These are phyloP conservation scores for Drosophila sulfurigaster DNA, from an alignment of 1,140 invertebrate genomes.

Conservation along the genomic window DNA sequence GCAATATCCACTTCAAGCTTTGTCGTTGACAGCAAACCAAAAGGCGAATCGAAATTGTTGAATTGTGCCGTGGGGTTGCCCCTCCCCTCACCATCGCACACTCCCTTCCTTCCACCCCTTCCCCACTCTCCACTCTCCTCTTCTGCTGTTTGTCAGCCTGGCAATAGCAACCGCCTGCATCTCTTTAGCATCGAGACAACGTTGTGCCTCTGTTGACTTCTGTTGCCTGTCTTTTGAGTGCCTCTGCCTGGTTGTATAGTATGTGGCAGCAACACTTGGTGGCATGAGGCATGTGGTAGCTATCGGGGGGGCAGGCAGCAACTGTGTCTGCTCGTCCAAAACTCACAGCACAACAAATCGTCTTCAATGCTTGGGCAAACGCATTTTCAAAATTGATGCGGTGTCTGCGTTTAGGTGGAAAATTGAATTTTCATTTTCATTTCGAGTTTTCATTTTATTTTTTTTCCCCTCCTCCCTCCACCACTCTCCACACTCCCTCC, in stretches of 20 bases:
- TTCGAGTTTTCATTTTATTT: conserved; percentile 59
- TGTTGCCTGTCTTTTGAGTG: conserved; percentile 62
- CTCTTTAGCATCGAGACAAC: conserved; percentile 70
- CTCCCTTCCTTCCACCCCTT: not conserved
- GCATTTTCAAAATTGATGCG: conserved; percentile 84
- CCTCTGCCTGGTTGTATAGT: not conserved
- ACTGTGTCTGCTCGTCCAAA: conserved; percentile 50
- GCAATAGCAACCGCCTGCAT: conserved; percentile 59
- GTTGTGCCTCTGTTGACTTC: conserved; percentile 61
- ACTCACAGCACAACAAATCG: conserved; percentile 77
- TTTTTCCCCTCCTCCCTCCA: conserved; percentile 9
- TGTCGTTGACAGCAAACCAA: conserved; percentile 57
- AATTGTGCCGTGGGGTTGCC: conserved; percentile 6
- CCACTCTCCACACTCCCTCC: not conserved
- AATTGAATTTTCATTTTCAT: conserved; percentile 84
- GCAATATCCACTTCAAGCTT: conserved; percentile 30
- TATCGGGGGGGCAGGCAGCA: not conserved
- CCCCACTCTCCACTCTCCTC: not conserved
- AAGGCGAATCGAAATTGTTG: conserved; percentile 37
- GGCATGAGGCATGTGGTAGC: not conserved
- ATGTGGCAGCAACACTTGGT: not conserved
- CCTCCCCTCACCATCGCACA: not conserved
- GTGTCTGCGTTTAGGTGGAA: conserved; percentile 84
- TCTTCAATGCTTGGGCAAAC: conserved; percentile 70
- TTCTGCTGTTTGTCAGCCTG: conserved; percentile 8